These are phyloP conservation scores for Cryptotis parvus DNA, from an alignment of 2,113 vertebrate genomes.

Conservation along the genomic window DNA sequence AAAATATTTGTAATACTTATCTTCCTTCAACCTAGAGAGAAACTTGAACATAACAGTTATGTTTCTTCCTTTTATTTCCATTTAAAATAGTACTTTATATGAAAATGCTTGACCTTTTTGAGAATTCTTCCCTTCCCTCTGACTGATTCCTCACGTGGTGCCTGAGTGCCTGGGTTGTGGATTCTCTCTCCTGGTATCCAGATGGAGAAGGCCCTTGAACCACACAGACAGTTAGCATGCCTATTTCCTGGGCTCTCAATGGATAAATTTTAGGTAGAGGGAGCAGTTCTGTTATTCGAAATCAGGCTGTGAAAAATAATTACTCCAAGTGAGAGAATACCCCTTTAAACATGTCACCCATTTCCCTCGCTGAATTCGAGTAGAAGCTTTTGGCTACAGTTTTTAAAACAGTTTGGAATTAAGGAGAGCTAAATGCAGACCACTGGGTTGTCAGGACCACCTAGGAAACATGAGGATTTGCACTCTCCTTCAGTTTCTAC, in stretches of 20 bases:
- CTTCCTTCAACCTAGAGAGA: neutral
- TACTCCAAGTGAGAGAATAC: neutral
- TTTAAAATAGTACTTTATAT: neutral
- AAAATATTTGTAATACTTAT: neutral
- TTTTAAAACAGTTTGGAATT: neutral
- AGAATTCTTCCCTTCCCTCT: too few species aligned
- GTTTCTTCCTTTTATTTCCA: neutral
- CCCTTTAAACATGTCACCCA: neutral
- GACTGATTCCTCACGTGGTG: neutral
- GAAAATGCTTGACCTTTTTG: slow-evolving; percentile 10
- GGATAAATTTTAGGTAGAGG: neutral
- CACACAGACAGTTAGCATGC: neutral
- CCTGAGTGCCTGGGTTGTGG: neutral
- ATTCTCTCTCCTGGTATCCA: neutral
- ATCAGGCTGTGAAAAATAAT: neutral
- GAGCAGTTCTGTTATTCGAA: too few species aligned
- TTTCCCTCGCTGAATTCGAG: neutral
- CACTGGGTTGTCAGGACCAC: neutral
- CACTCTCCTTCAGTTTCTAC: neutral
- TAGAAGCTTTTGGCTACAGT: neutral
- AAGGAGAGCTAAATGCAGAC: neutral
- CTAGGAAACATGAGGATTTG: too few species aligned
- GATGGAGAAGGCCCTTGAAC: neutral
- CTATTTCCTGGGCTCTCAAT: neutral
- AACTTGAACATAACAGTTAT: neutral